Base-by-base conservation (phyloP, 2,797 vertebrate genomes). In the Sandelia bainsii region DNA sequence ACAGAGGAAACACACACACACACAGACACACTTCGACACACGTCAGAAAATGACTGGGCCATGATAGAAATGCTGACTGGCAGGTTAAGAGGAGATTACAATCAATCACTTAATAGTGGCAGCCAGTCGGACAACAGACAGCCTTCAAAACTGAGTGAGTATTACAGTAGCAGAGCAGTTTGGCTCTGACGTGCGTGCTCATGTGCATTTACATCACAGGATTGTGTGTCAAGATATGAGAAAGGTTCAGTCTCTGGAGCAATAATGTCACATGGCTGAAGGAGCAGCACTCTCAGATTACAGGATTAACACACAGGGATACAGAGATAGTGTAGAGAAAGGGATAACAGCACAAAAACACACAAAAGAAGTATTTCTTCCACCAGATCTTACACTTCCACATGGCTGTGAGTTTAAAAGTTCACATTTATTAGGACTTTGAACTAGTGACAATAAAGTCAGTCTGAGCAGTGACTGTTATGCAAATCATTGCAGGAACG, bases 241-340 rank as follows among this genome's bases (percentile, higher is more conserved):
- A 89, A 76, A 81, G 74, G 37, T 57, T 60, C 37, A 14, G 66
- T 69, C 79, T 86, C 67, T 69, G 74, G 80, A 75, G 77, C 70
- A 62, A 72, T 81, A 79, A 78, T 83, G 86, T 89, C 89, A 92
- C 79, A 87, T 74, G 86, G 71, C 69, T 69, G 62, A 76, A 62
- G 62, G 73, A 87, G 85, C 40, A 34, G 56, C 29, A 66, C 60
- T 67, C 88, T 91, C 88, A 81, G 75, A 91, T 93, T 91, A 90
- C 86, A 82, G 82, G 86, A 90, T 91, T 91, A 85, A 75, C 83
- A 89, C 76, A 80, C 52, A 85, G 60, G 71, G 64, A 82, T 20
- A 22, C 32, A 53, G 70, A 77, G 83, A 57, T 60, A 34, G 74
- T 0, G n/a, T 61, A 75, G 70, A 48, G 69, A 75, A 61, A 65